These are phyloP conservation scores for Taxidea taxus DNA, from an alignment of 2,113 vertebrate species.

Conservation along the genomic window DNA sequence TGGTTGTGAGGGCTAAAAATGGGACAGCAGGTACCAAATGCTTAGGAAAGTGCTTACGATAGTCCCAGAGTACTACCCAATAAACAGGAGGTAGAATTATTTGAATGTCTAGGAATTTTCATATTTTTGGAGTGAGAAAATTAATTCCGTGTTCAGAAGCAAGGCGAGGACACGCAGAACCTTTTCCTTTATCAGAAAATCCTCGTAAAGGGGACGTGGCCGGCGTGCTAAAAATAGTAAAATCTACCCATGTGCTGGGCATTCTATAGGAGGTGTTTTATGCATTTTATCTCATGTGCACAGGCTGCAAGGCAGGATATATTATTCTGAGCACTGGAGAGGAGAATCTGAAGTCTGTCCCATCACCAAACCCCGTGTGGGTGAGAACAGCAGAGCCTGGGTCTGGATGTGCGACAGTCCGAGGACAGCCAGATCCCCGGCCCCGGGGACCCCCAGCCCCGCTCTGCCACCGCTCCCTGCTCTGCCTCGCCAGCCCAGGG, in stretches of 20 bases:
- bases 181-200: background rate
- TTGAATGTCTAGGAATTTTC: background rate
- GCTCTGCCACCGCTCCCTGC: no score
- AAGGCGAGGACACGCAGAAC: background rate
- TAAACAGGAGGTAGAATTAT: background rate
- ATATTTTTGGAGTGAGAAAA: background rate
- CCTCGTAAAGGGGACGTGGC: fast-evolving
- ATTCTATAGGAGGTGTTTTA: background rate
- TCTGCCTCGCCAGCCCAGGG: background rate
- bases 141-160: background rate
- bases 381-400: background rate
- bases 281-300: background rate
- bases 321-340: background rate
- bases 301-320: background rate
- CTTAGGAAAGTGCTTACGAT: no score
- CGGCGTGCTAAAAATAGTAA: background rate
- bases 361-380: background rate
- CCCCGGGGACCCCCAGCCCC: fast-evolving
- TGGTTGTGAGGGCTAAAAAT: background rate
- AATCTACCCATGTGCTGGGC: background rate
- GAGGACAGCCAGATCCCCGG: background rate
- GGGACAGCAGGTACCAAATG: background rate
- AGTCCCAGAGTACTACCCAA: background rate
- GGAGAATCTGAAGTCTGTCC: background rate
- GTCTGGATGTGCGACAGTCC: background rate